Evolutionary conservation across 2,113 vertebrate genomes (phyloP).

Genomic region (Mormoops blainvillei): DNA sequence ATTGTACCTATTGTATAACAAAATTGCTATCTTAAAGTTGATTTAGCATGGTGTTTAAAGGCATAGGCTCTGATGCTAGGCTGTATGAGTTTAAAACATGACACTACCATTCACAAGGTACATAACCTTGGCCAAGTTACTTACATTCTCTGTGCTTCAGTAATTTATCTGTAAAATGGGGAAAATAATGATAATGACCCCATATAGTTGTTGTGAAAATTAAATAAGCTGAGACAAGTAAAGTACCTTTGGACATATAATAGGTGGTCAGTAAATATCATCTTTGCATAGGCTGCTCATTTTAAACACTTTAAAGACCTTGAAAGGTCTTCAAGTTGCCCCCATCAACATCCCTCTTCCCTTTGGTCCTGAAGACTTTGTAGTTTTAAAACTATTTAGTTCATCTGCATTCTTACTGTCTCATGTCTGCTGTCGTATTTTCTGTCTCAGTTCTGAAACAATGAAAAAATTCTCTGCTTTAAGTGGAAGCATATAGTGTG

Average conservation of each 20-base stretch:
- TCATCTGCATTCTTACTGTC: background rate
- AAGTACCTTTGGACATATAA: background rate
- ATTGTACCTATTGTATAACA: background rate
- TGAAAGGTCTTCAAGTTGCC: background rate
- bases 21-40: background rate
- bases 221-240: background rate
- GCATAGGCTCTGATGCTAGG: background rate
- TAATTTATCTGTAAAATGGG: background rate
- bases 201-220: background rate
- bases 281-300: background rate
- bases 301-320: background rate
- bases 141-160: background rate
- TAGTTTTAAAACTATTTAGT: constrained; percentile 22
- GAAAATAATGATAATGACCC: background rate
- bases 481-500: background rate
- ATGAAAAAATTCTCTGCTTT: background rate
- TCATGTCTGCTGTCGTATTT: background rate
- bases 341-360: background rate
- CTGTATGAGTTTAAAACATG: background rate
- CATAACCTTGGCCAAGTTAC: background rate
- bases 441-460: constrained; percentile 27
- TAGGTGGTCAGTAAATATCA: background rate
- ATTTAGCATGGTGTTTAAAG: background rate
- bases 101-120: background rate
- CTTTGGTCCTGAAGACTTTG: background rate